Conservation (phyloP, 2,888 invertebrate genomes). For the Drepana falcataria region DNA sequence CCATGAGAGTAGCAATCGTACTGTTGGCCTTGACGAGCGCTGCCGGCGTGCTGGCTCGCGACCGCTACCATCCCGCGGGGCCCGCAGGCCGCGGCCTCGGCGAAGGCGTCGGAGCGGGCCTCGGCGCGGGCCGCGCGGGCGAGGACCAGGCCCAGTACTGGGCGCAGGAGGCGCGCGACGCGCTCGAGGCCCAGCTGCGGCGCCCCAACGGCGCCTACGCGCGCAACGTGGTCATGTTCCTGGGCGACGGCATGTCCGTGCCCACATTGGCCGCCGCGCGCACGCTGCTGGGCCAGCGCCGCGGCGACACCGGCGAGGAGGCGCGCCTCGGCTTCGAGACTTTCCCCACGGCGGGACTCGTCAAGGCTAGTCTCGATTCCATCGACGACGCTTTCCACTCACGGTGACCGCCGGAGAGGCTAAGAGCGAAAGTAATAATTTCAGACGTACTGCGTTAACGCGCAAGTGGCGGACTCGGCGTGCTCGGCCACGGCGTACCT, state of each 20-base stretch:
- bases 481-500: conserved; percentile 83
- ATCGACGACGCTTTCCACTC: too few relatives aligned
- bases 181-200: conserved; percentile 44
- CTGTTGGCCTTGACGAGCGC: not conserved
- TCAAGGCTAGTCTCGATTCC: conserved; percentile 22
- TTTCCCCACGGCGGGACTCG: conserved; percentile 76
- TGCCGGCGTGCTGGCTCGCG: not conserved
- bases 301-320: conserved; percentile 75
- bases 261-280: conserved; percentile 81
- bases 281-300: conserved; percentile 78
- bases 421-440: not conserved
- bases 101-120: not conserved
- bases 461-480: conserved; percentile 84
- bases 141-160: conserved; percentile 19
- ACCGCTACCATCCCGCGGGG: not conserved
- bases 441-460: conserved; percentile 77
- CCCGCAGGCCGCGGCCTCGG: conserved; percentile 1
- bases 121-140: not conserved
- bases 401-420: too few relatives aligned
- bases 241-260: conserved; percentile 87
- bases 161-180: conserved; percentile 30
- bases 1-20: not conserved
- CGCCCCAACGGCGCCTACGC: conserved; percentile 41
- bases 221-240: conserved; percentile 81
- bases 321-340: conserved; percentile 77